Base-by-base conservation (phyloP, 1,140 invertebrate species). In the Carcinoscorpius rotundicauda region DNA sequence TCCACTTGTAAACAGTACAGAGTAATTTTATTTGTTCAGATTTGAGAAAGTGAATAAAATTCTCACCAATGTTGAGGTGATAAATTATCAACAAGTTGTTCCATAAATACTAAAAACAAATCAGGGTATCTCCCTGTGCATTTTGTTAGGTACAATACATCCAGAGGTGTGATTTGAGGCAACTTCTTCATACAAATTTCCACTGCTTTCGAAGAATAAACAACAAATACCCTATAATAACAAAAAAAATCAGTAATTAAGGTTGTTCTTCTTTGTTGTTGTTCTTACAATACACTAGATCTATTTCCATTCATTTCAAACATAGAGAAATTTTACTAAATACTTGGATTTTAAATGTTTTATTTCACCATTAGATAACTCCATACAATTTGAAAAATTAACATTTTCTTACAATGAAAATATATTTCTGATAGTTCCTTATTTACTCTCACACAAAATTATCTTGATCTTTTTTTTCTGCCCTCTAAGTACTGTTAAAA, bases 141-240 rank as follows among this genome's bases (percentile, higher is more conserved):
- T 51, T 63, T 68, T 3, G 66, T 62, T 52, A 68, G 57, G 58
- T 68, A 68, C 52, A 68, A 60, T 59, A 68, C 66, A 68, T 68
- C 66, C 52, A 64, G 9, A 9, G 66, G 58, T n/a, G 66, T 65
- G 56, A 68, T 63, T 53, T 68, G 66, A 52, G 64, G 64, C 49
- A 60, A 65, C 52, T 64, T 53, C 50, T 68, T 62, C n/a, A 68
- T 52, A 58, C 66, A 68, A n/a, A 68, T 57, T 53, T 68, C 66
- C 29, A 68, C 55, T 5, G 55, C 66, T 65, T 60, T 68, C 8
- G 60, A n/a, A 49, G 61, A 29, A 56, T 65, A 62, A 11, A 52
- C 64, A 57, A 60, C 65, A 56, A 68, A 64, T 52, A 68, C 52
- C 52, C 66, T 68, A 56, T 49, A 49, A 9, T 8, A 62, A 49